phyloP scores from a whole-genome alignment of 2,797 vertebrate species.

The Halcyon leucocephala region DNA sequence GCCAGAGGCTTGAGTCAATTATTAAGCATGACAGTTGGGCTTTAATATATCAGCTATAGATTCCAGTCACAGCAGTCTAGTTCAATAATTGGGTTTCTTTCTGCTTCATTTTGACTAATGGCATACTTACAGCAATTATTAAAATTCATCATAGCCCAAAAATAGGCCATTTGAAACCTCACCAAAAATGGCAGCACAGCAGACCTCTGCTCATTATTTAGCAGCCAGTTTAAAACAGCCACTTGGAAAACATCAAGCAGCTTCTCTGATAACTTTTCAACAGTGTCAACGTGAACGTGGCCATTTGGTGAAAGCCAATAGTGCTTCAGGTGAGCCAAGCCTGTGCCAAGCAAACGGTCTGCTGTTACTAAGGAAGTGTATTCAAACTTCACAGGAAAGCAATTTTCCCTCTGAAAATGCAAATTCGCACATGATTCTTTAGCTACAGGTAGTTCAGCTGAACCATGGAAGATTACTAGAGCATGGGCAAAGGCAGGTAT shows the following conservation, averaged over 20 bases:
- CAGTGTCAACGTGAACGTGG: background rate
- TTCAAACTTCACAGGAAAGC: background rate
- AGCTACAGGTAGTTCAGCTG: background rate
- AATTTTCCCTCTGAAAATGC: background rate
- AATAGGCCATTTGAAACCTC: slow-evolving; percentile 40
- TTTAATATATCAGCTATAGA: slow-evolving; percentile 69
- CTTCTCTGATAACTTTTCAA: background rate
- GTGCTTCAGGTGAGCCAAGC: background rate
- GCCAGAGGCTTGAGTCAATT: slow-evolving; percentile 59
- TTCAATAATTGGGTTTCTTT: slow-evolving; percentile 73
- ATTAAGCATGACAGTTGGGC: slow-evolving; percentile 63
- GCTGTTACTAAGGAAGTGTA: background rate
- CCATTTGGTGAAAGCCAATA: background rate
- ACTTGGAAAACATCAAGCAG: background rate
- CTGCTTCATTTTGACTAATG: slow-evolving; percentile 66
- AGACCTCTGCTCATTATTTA: background rate
- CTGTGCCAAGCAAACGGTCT: background rate
- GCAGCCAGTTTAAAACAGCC: background rate
- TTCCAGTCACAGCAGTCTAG: slow-evolving; percentile 72
- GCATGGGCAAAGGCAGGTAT: background rate
- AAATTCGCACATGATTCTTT: background rate
- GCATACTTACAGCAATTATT: slow-evolving; percentile 68
- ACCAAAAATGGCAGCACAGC: slow-evolving; percentile 21
- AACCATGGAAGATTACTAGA: background rate
- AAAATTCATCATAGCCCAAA: slow-evolving; percentile 55